Percentiles rank a stretch among this genome's conserved stretches.
phyloP scores from a whole-genome alignment of 2,113 vertebrate genomes.

The Sylvilagus bachmani region DNA sequence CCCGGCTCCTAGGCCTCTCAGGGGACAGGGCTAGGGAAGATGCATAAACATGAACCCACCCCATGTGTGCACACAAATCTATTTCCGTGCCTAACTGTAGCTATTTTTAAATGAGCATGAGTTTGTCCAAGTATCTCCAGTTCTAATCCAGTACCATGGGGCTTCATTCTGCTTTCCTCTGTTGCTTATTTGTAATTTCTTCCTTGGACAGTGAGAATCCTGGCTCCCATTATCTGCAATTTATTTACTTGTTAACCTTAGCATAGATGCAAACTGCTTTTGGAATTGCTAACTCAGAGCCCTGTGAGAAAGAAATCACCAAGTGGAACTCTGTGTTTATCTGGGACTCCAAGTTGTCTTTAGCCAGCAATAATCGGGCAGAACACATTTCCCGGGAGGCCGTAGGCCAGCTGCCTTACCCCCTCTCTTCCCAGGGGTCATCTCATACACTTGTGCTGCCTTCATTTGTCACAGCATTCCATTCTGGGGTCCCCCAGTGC shows the following conservation, averaged over 20 bases:
- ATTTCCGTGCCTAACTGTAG: neutral
- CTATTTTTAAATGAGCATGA: neutral
- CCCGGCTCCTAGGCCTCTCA: neutral
- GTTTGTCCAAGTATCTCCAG: neutral
- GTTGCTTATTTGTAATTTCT: neutral
- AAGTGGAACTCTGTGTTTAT: neutral
- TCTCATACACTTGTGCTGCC: rapidly evolving
- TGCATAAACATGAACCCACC: neutral
- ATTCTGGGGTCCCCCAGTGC: neutral
- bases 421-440: rapidly evolving
- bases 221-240: neutral
- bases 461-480: rapidly evolving
- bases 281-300: neutral
- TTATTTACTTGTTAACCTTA: neutral
- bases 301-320: neutral
- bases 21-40: neutral
- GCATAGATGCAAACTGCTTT: neutral
- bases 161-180: neutral
- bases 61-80: rapidly evolving
- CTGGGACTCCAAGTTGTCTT: neutral
- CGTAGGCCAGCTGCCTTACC: neutral
- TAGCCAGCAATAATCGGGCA: neutral
- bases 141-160: too few relatives aligned
- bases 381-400: neutral
- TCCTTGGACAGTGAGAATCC: neutral